Evolutionary conservation across 2,113 vertebrate species (phyloP), one percentile per base, ranked within the genome.

Genomic region (Epinephelus moara): DNA sequence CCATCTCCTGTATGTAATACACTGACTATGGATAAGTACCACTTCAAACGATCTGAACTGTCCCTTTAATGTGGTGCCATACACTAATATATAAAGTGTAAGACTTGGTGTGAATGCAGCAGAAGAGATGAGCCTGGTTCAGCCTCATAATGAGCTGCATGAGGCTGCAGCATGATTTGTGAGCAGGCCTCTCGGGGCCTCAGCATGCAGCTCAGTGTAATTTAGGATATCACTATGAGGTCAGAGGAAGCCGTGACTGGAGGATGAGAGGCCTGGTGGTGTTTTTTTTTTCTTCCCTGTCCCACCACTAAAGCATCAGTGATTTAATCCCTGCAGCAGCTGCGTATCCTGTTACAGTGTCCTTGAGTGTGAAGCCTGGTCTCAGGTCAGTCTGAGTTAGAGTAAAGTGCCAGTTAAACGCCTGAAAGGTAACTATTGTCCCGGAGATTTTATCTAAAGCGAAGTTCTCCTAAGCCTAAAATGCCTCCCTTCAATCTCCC

Each of bases 391-490:
- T 47, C 19, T 0, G 19, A 67, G 57, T 82, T 47, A 9, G 63
- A 30, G 45, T 6, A 7, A 40, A 75, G 61, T 15, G 42, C 45
- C 33, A 49, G 66, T 81, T 55, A 76, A 91, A 88, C 13, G 56
- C 57, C 63, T 74, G 56, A 56, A 81, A 59, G 84, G 70, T 68
- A 70, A 78, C 47, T 37, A 19, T 53, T 66, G 57, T 67, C 78
- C 71, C 66, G 27, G 71, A 77, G 81, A 50, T 78, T 75, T 80
- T 57, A 81, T 87, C 78, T 49, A 18, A 70, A 73, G 82, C 12
- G 25, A 68, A 30, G 45, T 78, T 79, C 69, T 47, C 62, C 61
- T 84, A 64, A 91, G 80, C 78, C 72, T 66, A 23, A 86, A 74
- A 69, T 57, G 30, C 76, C 66, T 73, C 69, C 1, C n/a, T 50